phyloP scores from a whole-genome alignment of 2,797 vertebrate species.

The Sparus aurata region DNA sequence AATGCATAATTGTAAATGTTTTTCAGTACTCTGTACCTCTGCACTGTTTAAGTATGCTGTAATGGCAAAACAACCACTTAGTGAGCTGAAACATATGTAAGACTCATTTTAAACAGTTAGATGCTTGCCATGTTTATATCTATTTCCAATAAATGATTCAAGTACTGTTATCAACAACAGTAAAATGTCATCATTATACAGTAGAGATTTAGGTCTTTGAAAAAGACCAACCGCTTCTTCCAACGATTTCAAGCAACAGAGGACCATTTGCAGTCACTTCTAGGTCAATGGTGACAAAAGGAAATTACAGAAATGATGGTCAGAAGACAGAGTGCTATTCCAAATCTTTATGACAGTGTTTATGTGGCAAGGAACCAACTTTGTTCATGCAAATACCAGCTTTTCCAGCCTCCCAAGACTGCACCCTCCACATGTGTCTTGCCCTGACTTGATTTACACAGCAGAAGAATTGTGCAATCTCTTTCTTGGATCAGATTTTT shows the following conservation, averaged over 20 bases:
- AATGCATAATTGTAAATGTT: background rate
- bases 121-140: background rate
- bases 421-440: background rate
- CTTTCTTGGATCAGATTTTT: background rate
- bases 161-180: background rate
- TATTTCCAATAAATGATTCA: slow-evolving; percentile 4
- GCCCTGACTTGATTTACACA: background rate
- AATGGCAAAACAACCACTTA: background rate
- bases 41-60: too few relatives aligned
- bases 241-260: background rate
- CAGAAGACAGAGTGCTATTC: background rate
- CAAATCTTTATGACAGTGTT: background rate
- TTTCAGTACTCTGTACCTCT: background rate
- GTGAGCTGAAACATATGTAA: background rate
- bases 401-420: background rate
- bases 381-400: slow-evolving; percentile 63
- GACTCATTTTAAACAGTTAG: background rate
- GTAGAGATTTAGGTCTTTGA: background rate
- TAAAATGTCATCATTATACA: background rate
- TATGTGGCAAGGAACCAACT: background rate
- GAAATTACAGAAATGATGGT: background rate
- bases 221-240: background rate
- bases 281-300: background rate
- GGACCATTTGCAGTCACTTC: background rate
- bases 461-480: background rate